Base-by-base conservation (phyloP, 2,797 vertebrate species). In the Presbytis comata region DNA sequence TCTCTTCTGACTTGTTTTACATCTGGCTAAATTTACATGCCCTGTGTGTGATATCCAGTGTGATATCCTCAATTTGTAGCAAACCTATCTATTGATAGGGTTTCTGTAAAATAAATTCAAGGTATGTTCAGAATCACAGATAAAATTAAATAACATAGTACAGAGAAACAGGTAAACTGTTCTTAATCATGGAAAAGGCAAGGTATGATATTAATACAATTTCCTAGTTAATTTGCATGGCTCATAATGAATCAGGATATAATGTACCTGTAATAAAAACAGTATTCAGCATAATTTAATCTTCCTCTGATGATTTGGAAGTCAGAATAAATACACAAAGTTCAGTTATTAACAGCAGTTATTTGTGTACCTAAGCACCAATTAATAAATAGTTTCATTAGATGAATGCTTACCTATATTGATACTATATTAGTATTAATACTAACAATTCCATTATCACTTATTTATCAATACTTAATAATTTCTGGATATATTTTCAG, bases 401-500 rank as follows among this genome's bases (percentile, higher is more conserved):
- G 28, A 70, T 75, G 8, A 75, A 94, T 41, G 5, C 21, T 93
- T 70, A 44, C 7, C 64, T 75, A 3, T 79, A 48, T n/a, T 94
- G 4, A 89, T 89, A 64, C 14, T 91, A 30, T 33, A 10, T 76
- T 94, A 75, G 75, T 55, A 50, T 53, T 88, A 75, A 19, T 50
- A 85, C 21, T 80, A 57, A 50, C 3, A 70, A 39, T 64, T 22
- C 13, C 92, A 50, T 91, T 57, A 70, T 24, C 22, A 81, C 80
- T 95, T 94, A 95, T 46, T 72, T 48, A 95, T 81, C 89, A 96
- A 95, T 80, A 76, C 88, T 97, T 97, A 97, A 96, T 98, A 97
- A 97, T 80, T 97, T 98, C 6, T 98, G 57, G 94, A 98, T 98
- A 61, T 96, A 90, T 98, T 99, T 98, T 93, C 98, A 99, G 99